Conservation (phyloP, 2,888 invertebrate species). For the Caenorhabditis plicata region DNA sequence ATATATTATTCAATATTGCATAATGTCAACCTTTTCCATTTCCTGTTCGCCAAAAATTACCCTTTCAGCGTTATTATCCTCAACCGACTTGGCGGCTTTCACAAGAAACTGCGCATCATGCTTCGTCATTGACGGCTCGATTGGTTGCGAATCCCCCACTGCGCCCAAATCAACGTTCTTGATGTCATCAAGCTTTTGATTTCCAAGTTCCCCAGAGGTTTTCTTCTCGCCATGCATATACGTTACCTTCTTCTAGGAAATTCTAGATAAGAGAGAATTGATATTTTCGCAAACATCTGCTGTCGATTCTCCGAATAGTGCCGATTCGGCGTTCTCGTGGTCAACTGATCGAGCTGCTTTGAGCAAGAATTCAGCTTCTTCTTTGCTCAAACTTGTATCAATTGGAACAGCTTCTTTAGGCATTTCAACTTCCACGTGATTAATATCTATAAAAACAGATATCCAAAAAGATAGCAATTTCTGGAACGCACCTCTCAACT, state of each 20-base stretch:
- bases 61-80: slow-evolving; percentile 35
- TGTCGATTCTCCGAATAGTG: slow-evolving; percentile 13
- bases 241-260: too few relatives aligned
- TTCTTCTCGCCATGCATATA: too few relatives aligned
- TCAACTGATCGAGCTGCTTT: slow-evolving; percentile 57
- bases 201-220: too few relatives aligned
- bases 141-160: slow-evolving; percentile 10
- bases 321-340: slow-evolving; percentile 31
- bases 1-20: too few relatives aligned
- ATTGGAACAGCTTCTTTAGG: slow-evolving; percentile 6
- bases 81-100: slow-evolving; percentile 56
- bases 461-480: background rate
- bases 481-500: slow-evolving; percentile 2
- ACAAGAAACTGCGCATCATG: slow-evolving; percentile 58
- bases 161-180: too few relatives aligned
- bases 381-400: slow-evolving; percentile 49
- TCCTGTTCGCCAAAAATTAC: slow-evolving; percentile 14
- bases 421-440: background rate
- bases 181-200: too few relatives aligned
- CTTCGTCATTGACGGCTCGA: slow-evolving; percentile 45
- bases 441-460: background rate
- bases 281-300: too few relatives aligned
- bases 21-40: too few relatives aligned
- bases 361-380: slow-evolving; percentile 56
- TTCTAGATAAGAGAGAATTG: too few relatives aligned